Base-by-base conservation (phyloP, 2,113 vertebrate genomes). In the Zosterops hypoxanthus region DNA sequence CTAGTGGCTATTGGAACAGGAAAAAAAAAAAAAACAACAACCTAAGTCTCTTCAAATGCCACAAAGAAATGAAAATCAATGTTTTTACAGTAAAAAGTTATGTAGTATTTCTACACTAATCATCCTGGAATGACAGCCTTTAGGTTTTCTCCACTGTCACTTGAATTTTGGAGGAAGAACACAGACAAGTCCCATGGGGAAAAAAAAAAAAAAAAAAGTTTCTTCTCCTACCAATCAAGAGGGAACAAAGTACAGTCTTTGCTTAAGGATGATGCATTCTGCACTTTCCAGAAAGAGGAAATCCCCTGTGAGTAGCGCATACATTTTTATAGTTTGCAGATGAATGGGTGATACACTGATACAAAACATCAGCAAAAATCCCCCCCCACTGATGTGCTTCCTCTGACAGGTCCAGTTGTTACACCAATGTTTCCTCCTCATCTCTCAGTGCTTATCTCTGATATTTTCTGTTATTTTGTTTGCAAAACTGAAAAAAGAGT, bases 251-350 rank as follows among this genome's bases (percentile, higher is more conserved):
- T 18, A 33, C n/a, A 20, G 10, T 3, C 2, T 61, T 91, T 90
- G 56, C 65, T 71, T 81, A 68, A 78, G 72, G 33, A 81, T 1
- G 2, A 57, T 60, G 16, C 31, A 50, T 72, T 53, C 68, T 68
- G 23, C 20, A 47, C n/a, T 86, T 86, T 63, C 34, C 75, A 60
- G 71, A 80, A 82, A 71, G 59, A 68, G 20, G 41, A 83, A 78
- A 78, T 84, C 65, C 55, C 86, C 36, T 68, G 72, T 29, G 72
- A 33, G 10, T 47, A 60, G 2, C 22, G 11, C 53, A 83, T 90
- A 26, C 22, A 82, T 94, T 83, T 94, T 91, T 46, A 90, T 68
- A 34, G 5, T 78, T 93, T 95, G 78, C 60, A 53, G 79, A 57
- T 42, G 18, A 93, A 72, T 44, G 60, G 63, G 25, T 46, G 60